These are phyloP conservation scores for Heteromyza rotundicornis DNA, from an alignment of 2,888 invertebrate genomes.

Conservation along the genomic window DNA sequence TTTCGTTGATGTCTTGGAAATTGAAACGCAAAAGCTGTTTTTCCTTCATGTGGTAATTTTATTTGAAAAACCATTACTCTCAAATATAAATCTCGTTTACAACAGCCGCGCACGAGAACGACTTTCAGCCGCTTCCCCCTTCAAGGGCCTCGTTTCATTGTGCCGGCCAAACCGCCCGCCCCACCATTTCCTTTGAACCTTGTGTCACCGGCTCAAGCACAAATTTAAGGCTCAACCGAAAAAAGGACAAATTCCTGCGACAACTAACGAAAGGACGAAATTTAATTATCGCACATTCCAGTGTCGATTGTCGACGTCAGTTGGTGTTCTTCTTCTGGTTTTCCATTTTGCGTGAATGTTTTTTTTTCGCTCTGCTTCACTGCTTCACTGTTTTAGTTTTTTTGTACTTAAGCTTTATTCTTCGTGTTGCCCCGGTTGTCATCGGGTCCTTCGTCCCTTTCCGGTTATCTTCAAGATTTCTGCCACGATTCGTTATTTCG, in stretches of 20 bases:
- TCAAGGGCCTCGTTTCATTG: no score
- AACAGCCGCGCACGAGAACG: no score
- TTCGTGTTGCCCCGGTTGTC: neutral
- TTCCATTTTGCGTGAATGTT: neutral
- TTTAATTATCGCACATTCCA: conserved; percentile 5
- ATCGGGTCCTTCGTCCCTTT: neutral
- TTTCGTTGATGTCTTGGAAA: neutral
- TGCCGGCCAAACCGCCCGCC: neutral
- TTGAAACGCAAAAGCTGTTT: conserved; percentile 1
- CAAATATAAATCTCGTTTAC: conserved; percentile 7
- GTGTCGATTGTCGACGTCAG: neutral
- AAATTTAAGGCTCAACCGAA: neutral
- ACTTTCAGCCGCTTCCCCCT: no score
- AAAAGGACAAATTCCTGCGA: neutral
- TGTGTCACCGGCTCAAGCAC: neutral
- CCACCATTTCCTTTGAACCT: neutral
- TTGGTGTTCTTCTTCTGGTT: neutral
- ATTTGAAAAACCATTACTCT: neutral
- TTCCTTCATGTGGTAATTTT: neutral
- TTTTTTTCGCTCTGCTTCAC: neutral
- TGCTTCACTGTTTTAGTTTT: neutral
- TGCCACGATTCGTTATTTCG: neutral
- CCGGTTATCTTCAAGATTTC: conserved; percentile 4
- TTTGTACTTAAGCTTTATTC: neutral
- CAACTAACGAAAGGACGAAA: conserved; percentile 3